Evolutionary conservation across 2,888 invertebrate genomes (phyloP).

Genomic region (Drosophila parthenogenetica): DNA sequence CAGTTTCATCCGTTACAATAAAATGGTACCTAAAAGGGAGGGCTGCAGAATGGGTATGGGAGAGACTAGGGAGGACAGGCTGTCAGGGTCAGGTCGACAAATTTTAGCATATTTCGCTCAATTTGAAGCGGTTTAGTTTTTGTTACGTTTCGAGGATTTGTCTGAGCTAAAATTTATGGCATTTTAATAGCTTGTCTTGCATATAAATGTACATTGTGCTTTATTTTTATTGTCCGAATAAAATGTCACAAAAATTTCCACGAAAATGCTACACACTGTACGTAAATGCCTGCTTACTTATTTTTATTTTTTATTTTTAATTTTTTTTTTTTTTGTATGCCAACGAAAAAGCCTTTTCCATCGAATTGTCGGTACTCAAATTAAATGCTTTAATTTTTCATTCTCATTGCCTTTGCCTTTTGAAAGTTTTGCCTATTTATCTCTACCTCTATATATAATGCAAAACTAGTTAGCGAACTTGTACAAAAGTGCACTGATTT

Average conservation of each 20-base stretch:
- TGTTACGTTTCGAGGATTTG: conserved; percentile 58
- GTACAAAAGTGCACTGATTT: background rate
- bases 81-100: conserved; percentile 28
- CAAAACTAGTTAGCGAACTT: background rate
- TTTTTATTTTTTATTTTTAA: conserved; percentile 8
- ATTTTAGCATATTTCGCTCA: conserved; percentile 73
- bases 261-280: conserved; percentile 33
- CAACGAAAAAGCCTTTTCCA: background rate
- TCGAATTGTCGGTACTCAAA: conserved; percentile 6
- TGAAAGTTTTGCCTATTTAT: conserved; percentile 21
- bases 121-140: conserved; percentile 75
- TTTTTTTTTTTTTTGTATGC: conserved; percentile 7
- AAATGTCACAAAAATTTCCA: conserved; percentile 38
- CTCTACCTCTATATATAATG: conserved; percentile 18
- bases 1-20: conserved; percentile 43
- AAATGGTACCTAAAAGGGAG: conserved; percentile 25
- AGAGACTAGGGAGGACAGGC: conserved; percentile 1
- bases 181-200: conserved; percentile 72
- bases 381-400: background rate
- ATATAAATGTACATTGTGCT: conserved; percentile 58
- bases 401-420: conserved; percentile 1
- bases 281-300: conserved; percentile 41
- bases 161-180: conserved; percentile 69
- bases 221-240: conserved; percentile 41
- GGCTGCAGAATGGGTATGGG: background rate